phyloP scores from a whole-genome alignment of 2,113 vertebrate genomes.

The Catharus fuscescens region DNA sequence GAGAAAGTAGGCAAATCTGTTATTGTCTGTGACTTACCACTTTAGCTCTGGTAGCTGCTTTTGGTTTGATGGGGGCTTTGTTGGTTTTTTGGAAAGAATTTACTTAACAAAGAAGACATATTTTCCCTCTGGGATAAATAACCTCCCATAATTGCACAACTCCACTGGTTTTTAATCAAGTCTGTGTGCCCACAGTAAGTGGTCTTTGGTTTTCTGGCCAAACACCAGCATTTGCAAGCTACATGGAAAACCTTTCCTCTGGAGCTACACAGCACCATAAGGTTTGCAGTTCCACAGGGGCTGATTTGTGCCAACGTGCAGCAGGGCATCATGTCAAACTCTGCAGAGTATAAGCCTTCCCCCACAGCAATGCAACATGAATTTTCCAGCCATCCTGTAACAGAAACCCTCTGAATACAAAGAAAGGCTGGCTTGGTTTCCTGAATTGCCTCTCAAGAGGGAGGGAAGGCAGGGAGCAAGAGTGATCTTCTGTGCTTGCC shows the following conservation, averaged over 20 bases:
- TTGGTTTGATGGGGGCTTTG: background rate
- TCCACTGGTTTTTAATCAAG: constrained; percentile 7
- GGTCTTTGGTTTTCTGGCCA: constrained; percentile 4
- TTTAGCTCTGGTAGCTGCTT: constrained; percentile 11
- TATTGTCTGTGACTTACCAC: constrained; percentile 11
- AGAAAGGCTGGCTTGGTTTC: background rate
- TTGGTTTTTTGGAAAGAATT: background rate
- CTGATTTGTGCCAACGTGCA: constrained; percentile 4
- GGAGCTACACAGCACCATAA: background rate
- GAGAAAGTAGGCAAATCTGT: background rate
- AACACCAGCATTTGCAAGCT: background rate
- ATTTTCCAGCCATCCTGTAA: background rate
- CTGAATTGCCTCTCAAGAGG: background rate
- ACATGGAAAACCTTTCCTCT: background rate
- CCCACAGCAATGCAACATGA: background rate
- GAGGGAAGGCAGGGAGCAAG: background rate
- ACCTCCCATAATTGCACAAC: background rate
- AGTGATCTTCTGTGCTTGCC: background rate
- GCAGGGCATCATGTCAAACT: background rate
- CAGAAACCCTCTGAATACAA: background rate
- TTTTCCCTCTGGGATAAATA: constrained; percentile 33
- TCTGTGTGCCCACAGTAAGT: background rate
- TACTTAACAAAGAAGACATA: background rate
- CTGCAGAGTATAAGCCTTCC: constrained; percentile 2
- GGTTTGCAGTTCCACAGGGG: background rate